Evolutionary conservation across 2,888 invertebrate genomes (phyloP).

Genomic region (Antheraea yamamai): DNA sequence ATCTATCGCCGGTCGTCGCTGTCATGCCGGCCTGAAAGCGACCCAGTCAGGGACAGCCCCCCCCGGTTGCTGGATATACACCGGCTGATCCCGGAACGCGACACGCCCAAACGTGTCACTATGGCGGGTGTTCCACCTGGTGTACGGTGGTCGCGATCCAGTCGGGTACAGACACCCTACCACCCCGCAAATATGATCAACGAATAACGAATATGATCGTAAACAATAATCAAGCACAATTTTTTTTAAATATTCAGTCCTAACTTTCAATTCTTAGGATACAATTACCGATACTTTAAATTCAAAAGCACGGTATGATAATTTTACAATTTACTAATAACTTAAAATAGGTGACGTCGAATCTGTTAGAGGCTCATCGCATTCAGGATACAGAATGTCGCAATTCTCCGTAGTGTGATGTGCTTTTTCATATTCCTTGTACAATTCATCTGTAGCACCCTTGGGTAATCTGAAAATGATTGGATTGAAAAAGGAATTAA

Average conservation of each 20-base stretch:
- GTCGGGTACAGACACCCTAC: too few species aligned
- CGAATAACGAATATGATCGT: too few species aligned
- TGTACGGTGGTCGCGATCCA: too few species aligned
- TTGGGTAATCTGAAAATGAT: conserved; percentile 71
- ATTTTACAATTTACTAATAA: conserved; percentile 6
- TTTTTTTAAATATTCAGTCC: not conserved
- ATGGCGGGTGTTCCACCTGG: too few species aligned
- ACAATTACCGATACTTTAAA: not conserved
- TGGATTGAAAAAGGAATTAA: conserved; percentile 67
- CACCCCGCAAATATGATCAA: too few species aligned
- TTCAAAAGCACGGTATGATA: not conserved
- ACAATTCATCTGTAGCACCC: conserved; percentile 41
- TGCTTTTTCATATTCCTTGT: conserved; percentile 60
- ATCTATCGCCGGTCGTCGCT: too few species aligned
- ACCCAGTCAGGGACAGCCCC: too few species aligned
- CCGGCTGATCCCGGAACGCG: too few species aligned
- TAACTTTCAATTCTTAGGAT: not conserved
- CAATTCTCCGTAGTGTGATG: conserved; percentile 52
- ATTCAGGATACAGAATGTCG: conserved; percentile 62
- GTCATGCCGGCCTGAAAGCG: too few species aligned
- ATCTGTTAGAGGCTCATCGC: conserved; percentile 36
- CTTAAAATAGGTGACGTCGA: conserved; percentile 18
- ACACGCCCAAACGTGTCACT: too few species aligned
- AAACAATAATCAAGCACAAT: not conserved
- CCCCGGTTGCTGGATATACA: too few species aligned